These are phyloP conservation scores for Ericerus pela DNA, from an alignment of 1,140 invertebrate genomes.

Conservation along the genomic window DNA sequence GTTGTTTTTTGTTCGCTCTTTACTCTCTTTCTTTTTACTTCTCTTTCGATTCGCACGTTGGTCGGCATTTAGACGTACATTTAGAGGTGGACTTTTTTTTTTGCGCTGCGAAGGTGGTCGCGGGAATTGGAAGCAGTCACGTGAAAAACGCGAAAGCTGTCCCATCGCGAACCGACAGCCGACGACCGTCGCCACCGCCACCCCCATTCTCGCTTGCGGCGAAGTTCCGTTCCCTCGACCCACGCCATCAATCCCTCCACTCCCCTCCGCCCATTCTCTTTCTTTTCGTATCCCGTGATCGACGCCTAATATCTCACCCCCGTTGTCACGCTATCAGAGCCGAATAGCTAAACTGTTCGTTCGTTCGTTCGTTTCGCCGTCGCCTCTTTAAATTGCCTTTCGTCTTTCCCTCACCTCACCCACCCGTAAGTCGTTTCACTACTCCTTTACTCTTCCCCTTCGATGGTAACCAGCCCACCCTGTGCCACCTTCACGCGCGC, in stretches of 20 bases:
- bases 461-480: too few relatives aligned
- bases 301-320: constrained; percentile 11
- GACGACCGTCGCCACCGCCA: constrained; percentile 6
- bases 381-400: constrained; percentile 11
- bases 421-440: neutral
- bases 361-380: constrained; percentile 9
- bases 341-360: constrained; percentile 9
- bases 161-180: constrained; percentile 9
- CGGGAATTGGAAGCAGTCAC: constrained; percentile 10
- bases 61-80: neutral
- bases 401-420: constrained; percentile 3
- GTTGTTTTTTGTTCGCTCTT: too few relatives aligned
- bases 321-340: constrained; percentile 11
- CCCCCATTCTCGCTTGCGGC: too few relatives aligned
- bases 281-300: neutral
- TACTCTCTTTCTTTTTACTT: too few relatives aligned
- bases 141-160: constrained; percentile 10
- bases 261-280: too few relatives aligned
- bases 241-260: too few relatives aligned
- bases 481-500: too few relatives aligned
- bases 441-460: constrained; percentile 1
- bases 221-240: constrained; percentile 1
- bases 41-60: constrained; percentile 1
- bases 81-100: neutral
- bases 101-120: constrained; percentile 7